Evolutionary conservation across 2,797 vertebrate genomes (phyloP), one percentile per base, ranked within the genome.

Genomic region (Myotis planiceps): DNA sequence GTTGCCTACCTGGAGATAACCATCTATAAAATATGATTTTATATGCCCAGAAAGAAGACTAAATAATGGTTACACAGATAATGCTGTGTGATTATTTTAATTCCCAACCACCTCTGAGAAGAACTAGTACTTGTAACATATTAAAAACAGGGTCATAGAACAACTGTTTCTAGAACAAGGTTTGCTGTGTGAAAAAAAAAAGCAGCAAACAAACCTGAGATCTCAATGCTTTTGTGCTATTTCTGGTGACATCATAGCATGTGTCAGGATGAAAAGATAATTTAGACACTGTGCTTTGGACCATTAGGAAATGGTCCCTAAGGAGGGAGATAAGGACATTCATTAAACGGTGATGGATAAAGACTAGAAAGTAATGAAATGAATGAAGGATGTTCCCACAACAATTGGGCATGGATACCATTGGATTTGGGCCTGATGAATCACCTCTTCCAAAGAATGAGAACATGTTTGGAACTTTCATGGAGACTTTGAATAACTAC

Each of bases 51-150:
- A 80, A 47, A 76, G 49, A 88, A 14, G 12, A 90, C 37, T 68
- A 34, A 4, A 75, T 92, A 68, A 71, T 92, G 2, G 51, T 65
- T 88, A 88, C 60, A 37, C 14, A 66, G 47, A 60, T 72, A 63
- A 76, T 80, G 21, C 13, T 5, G 0, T 51, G 13, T 88, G 76
- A 47, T 68, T 39, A 45, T 79, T 85, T 90, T 69, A 53, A 82
- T 92, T 94, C 58, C 45, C 75, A 63, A n/a, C 60, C 5, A 23
- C 29, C 32, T 84, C 89, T 89, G 86, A 93, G 51, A 92, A 72
- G 55, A 93, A 83, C 13, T 84, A 18, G 27, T 80, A 81, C 34
- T 94, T 83, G 8, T 27, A 81, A 74, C 18, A 16, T 71, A 63
- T 68, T 82, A 45, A 87, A 89, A 63, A 32, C 27, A 85, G 94